Conservation (phyloP, 2,888 invertebrate genomes). For the Nemapogon koenigi region DNA sequence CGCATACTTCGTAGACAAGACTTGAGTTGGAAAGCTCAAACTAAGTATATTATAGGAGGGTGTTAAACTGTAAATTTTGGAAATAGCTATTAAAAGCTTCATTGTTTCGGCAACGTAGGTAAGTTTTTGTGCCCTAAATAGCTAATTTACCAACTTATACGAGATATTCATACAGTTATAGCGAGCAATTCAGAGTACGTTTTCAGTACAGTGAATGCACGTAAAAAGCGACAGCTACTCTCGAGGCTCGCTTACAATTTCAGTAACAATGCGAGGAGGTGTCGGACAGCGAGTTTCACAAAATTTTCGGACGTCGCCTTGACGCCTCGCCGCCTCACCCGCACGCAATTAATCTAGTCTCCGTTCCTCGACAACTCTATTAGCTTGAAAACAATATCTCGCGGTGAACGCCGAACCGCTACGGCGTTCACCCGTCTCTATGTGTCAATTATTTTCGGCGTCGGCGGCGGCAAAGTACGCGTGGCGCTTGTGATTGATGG, state of each 20-base stretch:
- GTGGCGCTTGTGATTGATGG: slow-evolving; percentile 14
- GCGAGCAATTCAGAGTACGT: too few relatives aligned
- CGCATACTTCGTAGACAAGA: too few relatives aligned
- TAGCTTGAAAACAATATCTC: slow-evolving; percentile 21
- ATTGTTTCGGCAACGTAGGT: too few relatives aligned
- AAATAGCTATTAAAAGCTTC: too few relatives aligned
- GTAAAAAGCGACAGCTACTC: too few relatives aligned
- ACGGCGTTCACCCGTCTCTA: slow-evolving; percentile 9
- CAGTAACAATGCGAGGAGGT: slow-evolving; percentile 39
- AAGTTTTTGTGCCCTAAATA: too few relatives aligned
- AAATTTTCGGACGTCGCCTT: slow-evolving; percentile 15
- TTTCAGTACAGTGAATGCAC: too few relatives aligned
- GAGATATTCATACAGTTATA: too few relatives aligned
- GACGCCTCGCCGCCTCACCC: slow-evolving; percentile 15
- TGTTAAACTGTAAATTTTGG: too few relatives aligned
- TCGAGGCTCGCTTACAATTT: slow-evolving; percentile 28
- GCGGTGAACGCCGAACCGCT: slow-evolving; percentile 4
- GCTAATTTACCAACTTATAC: too few relatives aligned
- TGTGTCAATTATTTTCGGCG: slow-evolving; percentile 15
- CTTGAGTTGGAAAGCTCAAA: too few relatives aligned
- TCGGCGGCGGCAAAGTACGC: slow-evolving; percentile 7
- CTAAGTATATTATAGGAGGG: too few relatives aligned
- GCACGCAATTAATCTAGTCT: slow-evolving; percentile 38
- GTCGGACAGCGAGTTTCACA: slow-evolving; percentile 15
- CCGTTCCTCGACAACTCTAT: slow-evolving; percentile 37